Conservation (phyloP, 2,797 vertebrate genomes). For the Leuciscus waleckii region DNA sequence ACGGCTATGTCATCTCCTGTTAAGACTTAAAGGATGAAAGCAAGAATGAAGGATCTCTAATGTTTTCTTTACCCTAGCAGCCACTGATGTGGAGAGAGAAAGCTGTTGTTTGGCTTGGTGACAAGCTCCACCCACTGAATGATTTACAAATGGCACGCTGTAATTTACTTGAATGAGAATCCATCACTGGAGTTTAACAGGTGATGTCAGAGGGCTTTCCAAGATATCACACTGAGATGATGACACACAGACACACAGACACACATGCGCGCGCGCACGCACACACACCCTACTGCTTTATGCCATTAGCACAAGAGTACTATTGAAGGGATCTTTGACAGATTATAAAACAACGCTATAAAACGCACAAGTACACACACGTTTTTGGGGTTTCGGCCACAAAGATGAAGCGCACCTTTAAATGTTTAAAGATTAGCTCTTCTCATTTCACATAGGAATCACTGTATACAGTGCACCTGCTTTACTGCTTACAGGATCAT, state of each 20-base stretch:
- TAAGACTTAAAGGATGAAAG: slow-evolving; percentile 55
- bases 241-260: slow-evolving; percentile 43
- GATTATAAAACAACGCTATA: slow-evolving; percentile 36
- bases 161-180: slow-evolving; percentile 62
- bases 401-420: slow-evolving; percentile 6
- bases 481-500: slow-evolving; percentile 23
- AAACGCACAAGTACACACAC: slow-evolving; percentile 27
- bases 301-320: slow-evolving; percentile 46
- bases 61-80: slow-evolving; percentile 59
- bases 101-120: slow-evolving; percentile 53
- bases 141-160: slow-evolving; percentile 62
- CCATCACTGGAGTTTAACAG: slow-evolving; percentile 46
- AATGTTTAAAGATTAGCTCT: slow-evolving; percentile 15
- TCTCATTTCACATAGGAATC: neutral
- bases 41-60: slow-evolving; percentile 56
- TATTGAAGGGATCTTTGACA: slow-evolving; percentile 43
- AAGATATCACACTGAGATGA: slow-evolving; percentile 45
- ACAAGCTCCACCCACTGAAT: slow-evolving; percentile 55
- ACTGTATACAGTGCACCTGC: slow-evolving; percentile 2
- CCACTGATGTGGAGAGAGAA: slow-evolving; percentile 62
- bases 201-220: slow-evolving; percentile 66
- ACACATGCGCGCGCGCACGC: neutral
- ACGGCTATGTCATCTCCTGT: slow-evolving; percentile 55
- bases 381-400: neutral
- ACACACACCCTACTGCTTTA: slow-evolving; percentile 19